phyloP scores from a whole-genome alignment of 2,888 invertebrate species.

The Drosophila nigricruria region DNA sequence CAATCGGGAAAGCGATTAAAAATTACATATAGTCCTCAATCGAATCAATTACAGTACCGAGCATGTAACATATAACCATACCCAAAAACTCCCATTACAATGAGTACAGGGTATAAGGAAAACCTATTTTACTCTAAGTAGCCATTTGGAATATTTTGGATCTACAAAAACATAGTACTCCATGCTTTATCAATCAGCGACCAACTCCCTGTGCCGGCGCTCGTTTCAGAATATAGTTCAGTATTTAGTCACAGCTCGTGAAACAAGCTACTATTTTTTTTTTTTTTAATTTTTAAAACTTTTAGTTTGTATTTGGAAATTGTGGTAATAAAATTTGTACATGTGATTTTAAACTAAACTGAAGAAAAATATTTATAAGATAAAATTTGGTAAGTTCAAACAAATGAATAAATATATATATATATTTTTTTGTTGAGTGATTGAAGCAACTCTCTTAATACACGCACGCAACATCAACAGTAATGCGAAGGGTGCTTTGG shows the following conservation, averaged over 20 bases:
- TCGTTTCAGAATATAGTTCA: background rate
- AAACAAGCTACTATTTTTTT: background rate
- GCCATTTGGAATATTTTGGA: background rate
- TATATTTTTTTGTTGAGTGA: background rate
- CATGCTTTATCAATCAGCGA: background rate
- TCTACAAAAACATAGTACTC: background rate
- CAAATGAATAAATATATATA: background rate
- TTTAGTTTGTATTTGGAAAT: background rate
- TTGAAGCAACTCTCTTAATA: constrained; percentile 12
- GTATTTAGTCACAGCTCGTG: background rate
- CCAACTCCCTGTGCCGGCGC: too few relatives aligned
- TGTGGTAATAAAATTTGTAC: background rate
- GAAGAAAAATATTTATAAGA: background rate
- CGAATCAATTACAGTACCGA: too few relatives aligned
- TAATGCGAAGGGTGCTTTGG: background rate
- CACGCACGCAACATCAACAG: background rate
- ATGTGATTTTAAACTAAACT: background rate
- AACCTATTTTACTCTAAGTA: too few relatives aligned
- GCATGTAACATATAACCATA: too few relatives aligned
- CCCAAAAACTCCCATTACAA: too few relatives aligned
- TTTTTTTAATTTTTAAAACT: background rate
- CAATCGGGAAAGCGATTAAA: too few relatives aligned
- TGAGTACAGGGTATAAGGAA: background rate
- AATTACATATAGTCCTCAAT: too few relatives aligned
- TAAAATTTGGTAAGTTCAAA: constrained; percentile 3